phyloP scores from a whole-genome alignment of 2,113 vertebrate species.

The Nicator chloris region DNA sequence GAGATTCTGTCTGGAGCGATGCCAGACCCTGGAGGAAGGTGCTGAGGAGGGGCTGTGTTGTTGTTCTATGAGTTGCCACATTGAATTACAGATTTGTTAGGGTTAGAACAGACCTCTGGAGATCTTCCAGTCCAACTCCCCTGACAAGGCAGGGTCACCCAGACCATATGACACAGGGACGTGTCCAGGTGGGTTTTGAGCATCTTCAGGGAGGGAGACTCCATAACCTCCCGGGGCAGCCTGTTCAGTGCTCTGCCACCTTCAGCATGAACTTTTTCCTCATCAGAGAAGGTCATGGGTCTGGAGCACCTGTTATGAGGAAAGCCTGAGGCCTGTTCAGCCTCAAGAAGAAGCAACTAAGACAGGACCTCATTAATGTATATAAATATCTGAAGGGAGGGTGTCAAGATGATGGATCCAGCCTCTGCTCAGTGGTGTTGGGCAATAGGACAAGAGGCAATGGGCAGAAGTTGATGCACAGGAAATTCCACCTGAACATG shows the following conservation, averaged over 20 bases:
- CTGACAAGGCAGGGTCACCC: neutral
- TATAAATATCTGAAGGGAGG: neutral
- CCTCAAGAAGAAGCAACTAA: neutral
- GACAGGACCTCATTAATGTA: no score
- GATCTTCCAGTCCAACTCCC: no score
- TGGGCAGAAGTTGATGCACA: neutral
- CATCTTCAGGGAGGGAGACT: neutral
- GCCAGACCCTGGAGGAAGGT: neutral
- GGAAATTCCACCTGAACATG: neutral
- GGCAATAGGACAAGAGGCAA: neutral
- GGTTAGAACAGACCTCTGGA: neutral
- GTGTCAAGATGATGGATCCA: neutral
- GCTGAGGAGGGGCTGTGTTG: no score
- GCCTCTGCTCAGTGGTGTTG: accelerated
- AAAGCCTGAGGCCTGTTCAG: neutral
- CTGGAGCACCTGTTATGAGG: neutral
- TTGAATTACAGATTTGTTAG: neutral
- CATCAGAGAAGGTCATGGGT: neutral
- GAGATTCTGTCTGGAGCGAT: no score
- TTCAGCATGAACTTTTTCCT: neutral
- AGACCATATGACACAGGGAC: neutral
- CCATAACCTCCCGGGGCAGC: no score
- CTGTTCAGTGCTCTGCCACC: neutral
- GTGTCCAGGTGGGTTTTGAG: neutral
- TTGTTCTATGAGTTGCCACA: neutral